These are phyloP conservation scores for Xestia xanthographa DNA, from an alignment of 2,888 invertebrate genomes.

Conservation along the genomic window DNA sequence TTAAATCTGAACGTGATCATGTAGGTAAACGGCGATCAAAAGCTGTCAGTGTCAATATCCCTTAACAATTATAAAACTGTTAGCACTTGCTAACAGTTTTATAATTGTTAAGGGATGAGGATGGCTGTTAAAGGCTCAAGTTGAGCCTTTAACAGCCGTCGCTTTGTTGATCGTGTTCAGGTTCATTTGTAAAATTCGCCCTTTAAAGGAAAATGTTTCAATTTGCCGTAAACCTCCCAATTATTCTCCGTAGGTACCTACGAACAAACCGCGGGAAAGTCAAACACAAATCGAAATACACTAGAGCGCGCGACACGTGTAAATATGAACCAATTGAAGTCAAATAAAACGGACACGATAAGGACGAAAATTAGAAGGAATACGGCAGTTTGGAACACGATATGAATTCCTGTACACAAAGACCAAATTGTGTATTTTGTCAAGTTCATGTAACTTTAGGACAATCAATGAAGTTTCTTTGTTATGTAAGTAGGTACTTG, in stretches of 20 bases:
- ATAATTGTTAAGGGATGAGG: no score
- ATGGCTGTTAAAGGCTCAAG: no score
- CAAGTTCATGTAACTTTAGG: neutral
- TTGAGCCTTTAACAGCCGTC: neutral
- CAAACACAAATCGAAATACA: constrained; percentile 9
- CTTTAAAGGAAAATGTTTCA: neutral
- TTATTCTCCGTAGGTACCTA: neutral
- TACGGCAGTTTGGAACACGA: constrained; percentile 3
- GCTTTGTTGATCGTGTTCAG: neutral
- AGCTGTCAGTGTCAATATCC: neutral
- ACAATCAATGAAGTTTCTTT: neutral
- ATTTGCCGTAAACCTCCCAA: neutral
- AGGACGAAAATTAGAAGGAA: constrained; percentile 6
- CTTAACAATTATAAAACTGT: neutral
- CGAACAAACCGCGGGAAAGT: neutral
- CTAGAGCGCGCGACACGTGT: constrained; percentile 1
- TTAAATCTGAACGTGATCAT: neutral
- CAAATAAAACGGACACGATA: constrained; percentile 18
- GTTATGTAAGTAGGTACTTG: neutral
- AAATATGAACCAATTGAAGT: constrained; percentile 1
- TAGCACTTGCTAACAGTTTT: no score
- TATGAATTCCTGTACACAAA: constrained; percentile 5
- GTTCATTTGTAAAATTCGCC: neutral
- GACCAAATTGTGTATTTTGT: constrained; percentile 4
- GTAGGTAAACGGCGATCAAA: neutral